Evolutionary conservation across 2,797 vertebrate species (phyloP), one percentile per base, ranked within the genome.

Genomic region (Taenioides sp.): DNA sequence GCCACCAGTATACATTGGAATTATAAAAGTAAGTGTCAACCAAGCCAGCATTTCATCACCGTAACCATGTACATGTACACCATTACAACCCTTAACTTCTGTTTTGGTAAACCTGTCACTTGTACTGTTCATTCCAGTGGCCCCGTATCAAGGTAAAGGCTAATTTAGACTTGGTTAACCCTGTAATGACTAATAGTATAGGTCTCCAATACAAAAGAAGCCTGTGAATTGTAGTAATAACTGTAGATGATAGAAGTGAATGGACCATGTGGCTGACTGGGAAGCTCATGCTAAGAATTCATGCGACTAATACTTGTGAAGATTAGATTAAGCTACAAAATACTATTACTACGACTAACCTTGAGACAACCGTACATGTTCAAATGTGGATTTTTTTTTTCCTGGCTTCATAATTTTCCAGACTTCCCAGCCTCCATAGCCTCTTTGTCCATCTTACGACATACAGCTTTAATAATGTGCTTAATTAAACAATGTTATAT

Each of bases 1-100:
- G 97, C 96, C 90, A 98, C 97, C 83, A 98, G 97, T 91, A 99
- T 99, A 90, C 97, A 99, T 89, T 99, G 97, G 97, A 98, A 95
- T 88, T 99, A 99, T 74, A 98, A 98, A 90, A 96, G 95, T 96
- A 92, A 94, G 94, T 77, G 37, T 7, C 1, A n/a, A 20, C 34
- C 22, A 22, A n/a, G 7, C 25, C 18, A 23, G 7, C 71, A 10
- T 1, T 17, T 9, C 60, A 37, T 43, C 1, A n/a, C 10, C 11
- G 3, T 16, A 47, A 47, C 43, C 2, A 47, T 47, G 43, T 47
- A 47, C 43, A 47, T 47, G 43, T 47, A 47, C 43, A 47, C 16
- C 43, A 47, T 16, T 47, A 17, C 20, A 57, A 4, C 7, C 31
- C 0, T 69, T 37, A 0, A 2, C 52, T 67, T 67, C 49, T 75